phyloP scores from a whole-genome alignment of 2,113 vertebrate species.

The Tyrannus savana region DNA sequence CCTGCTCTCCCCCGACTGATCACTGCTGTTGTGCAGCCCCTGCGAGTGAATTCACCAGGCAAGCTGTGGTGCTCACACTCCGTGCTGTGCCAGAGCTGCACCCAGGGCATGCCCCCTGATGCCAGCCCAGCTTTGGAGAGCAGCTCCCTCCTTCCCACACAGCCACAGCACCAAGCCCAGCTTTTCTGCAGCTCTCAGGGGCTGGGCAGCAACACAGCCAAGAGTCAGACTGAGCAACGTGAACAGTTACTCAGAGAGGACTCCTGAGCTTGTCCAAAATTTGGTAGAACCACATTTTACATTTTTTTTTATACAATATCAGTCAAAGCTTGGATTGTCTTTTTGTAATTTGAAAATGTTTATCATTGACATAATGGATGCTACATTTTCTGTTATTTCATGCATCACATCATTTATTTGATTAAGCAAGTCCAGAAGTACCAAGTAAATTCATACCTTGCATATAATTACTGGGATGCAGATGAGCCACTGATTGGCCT shows the following conservation, averaged over 20 bases:
- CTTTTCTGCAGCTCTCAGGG: not conserved
- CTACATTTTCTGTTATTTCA: constrained; percentile 12
- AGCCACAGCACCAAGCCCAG: not conserved
- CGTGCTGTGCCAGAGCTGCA: not conserved
- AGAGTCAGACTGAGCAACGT: not conserved
- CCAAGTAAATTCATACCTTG: not conserved
- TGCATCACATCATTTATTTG: not conserved
- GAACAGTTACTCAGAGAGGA: not conserved
- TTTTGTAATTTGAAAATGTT: not conserved
- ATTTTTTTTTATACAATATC: not conserved
- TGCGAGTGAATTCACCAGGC: not conserved
- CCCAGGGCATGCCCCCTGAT: not conserved
- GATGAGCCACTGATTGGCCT: constrained; percentile 39
- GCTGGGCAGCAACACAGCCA: not conserved
- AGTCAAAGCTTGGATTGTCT: not conserved
- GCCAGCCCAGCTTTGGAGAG: not conserved
- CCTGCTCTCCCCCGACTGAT: not conserved
- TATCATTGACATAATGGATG: not conserved
- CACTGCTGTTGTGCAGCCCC: not conserved
- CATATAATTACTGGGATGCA: not conserved
- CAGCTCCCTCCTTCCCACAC: not conserved
- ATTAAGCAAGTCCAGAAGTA: constrained; percentile 20
- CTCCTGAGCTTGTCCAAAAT: not conserved
- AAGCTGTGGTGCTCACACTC: too few species aligned
- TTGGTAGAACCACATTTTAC: not conserved